Conservation (phyloP, 1,140 invertebrate genomes). For the Bombus waltoni region DNA sequence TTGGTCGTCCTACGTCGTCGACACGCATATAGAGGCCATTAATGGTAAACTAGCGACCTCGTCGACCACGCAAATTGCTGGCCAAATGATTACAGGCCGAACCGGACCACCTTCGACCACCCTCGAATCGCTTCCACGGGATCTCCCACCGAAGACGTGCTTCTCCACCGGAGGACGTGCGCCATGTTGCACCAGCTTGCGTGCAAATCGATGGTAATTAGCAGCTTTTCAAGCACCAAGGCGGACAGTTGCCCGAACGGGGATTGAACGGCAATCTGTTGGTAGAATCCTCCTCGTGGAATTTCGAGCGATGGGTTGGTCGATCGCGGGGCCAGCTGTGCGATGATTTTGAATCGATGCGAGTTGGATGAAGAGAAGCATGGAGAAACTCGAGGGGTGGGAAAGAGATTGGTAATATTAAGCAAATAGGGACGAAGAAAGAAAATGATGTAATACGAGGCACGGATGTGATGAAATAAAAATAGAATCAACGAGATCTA, state of each 20-base stretch:
- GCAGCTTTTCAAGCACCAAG: constrained; percentile 27
- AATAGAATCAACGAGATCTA: too few relatives aligned
- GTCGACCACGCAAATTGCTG: constrained; percentile 44
- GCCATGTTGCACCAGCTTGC: background rate
- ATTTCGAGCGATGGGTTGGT: background rate
- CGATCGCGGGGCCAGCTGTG: background rate
- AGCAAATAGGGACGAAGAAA: too few relatives aligned
- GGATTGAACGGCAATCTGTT: background rate
- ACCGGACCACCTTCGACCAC: background rate
- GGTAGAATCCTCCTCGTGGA: background rate
- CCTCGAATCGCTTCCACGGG: background rate
- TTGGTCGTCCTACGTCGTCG: constrained; percentile 28
- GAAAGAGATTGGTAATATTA: background rate
- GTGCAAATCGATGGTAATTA: constrained; percentile 54
- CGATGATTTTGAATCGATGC: background rate
- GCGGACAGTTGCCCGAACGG: background rate
- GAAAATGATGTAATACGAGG: too few relatives aligned
- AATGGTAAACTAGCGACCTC: constrained; percentile 33
- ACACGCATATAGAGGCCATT: constrained; percentile 39
- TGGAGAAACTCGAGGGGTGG: background rate
- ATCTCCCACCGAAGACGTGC: background rate
- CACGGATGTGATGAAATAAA: too few relatives aligned
- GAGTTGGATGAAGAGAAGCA: background rate
- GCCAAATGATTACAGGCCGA: constrained; percentile 52
- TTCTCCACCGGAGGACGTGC: background rate